Base-by-base conservation (phyloP, 2,888 invertebrate species). In the Sericinus montela region DNA sequence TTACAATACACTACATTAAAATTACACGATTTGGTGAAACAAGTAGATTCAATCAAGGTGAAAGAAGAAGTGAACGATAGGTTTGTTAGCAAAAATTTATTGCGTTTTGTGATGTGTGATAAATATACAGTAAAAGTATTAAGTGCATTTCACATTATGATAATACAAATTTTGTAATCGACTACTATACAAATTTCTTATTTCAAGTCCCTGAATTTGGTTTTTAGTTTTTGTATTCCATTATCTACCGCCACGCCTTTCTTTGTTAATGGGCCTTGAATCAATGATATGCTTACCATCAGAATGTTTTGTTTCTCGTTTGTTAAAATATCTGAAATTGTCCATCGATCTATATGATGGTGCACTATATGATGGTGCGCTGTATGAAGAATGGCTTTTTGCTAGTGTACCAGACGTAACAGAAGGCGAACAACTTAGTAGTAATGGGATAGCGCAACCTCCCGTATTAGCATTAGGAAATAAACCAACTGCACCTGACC, bases 341-440 rank as follows among this genome's bases (percentile, higher is more conserved):
- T 81, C 81, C 15, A 68, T 75, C 1, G 63, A 57, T 56, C 81
- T 78, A 57, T 80, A 87, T 0, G 75, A 65, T 10, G 81, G 69
- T 0, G 70, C 55, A 5, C 63, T 55, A 55, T 75, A 75, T 9
- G 70, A 56, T 2, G 67, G 69, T 0, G 70, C 55, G 5, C 63
- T 55, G 55, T 75, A 75, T 9, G 70, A 56, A 1, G 67, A 52
- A 5, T 75, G 71, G 1, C 74, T 37, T 52, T 81, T 81, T 5
- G 80, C 72, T 53, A 84, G 59, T 51, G 72, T 80, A 4, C 86
- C 86, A 8, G 79, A 70, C 1, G 78, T 77, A 6, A 88, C 78
- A 0, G 78, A 76, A 1, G 88, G 88, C 0, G 80, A 80, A 59
- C 87, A 89, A 60, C 87, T 87, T 35, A 89, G 60, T 23, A 88